Evolutionary conservation across 64 coral and sea anemone genomes (phyloP).

Genomic region (Astreopora myriophthalma): DNA sequence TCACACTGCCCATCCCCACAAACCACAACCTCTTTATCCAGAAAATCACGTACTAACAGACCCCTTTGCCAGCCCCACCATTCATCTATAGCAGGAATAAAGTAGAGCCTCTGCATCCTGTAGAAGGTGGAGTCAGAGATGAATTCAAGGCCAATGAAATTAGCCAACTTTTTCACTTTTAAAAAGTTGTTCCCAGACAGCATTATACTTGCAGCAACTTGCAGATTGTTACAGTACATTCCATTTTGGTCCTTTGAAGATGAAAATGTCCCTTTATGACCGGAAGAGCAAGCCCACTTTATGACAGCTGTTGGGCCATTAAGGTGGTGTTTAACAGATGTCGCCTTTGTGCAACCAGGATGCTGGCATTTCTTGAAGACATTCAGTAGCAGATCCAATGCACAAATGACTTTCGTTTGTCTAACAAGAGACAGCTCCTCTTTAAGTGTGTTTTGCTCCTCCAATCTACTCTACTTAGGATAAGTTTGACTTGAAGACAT

Average conservation of each 20-base stretch:
- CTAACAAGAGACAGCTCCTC: neutral
- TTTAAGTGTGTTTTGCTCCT: neutral
- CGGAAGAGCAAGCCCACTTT: neutral
- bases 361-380: conserved; percentile 1
- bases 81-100: neutral
- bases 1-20: neutral
- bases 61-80: neutral
- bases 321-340: neutral
- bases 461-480: neutral
- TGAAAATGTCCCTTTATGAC: neutral
- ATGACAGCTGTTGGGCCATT: neutral
- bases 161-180: neutral
- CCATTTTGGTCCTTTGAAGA: neutral
- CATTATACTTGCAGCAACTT: neutral
- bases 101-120: neutral
- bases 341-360: neutral
- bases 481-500: neutral
- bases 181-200: neutral
- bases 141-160: neutral
- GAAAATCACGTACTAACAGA: neutral
- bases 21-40: neutral
- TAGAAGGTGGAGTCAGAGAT: neutral
- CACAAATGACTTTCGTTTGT: neutral
- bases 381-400: neutral
- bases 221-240: neutral